Evolutionary conservation across 92 coral and sea anemone species (phyloP).

Genomic region (Blastomussa wellsi): DNA sequence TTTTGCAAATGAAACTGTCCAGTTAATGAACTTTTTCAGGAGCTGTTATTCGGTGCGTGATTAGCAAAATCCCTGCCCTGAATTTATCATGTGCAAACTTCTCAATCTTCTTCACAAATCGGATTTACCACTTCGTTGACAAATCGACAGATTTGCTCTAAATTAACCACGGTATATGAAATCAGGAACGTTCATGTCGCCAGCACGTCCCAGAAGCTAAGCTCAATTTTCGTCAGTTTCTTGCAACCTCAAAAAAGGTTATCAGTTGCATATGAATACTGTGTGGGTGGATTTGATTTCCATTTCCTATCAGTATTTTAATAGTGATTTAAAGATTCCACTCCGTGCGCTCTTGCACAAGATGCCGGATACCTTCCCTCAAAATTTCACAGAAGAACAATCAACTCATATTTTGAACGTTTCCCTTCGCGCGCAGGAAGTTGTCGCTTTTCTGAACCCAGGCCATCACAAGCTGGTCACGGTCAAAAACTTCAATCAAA

Average conservation of each 20-base stretch:
- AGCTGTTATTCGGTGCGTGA: background rate
- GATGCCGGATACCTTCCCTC: background rate
- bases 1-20: background rate
- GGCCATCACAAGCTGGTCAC: background rate
- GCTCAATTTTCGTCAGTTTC: background rate
- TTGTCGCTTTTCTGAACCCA: background rate
- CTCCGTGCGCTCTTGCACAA: background rate
- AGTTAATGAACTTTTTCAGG: background rate
- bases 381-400: background rate
- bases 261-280: background rate
- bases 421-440: background rate
- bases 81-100: background rate
- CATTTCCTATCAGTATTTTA: background rate
- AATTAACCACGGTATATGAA: background rate
- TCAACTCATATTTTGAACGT: background rate
- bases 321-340: background rate
- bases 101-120: background rate
- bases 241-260: background rate
- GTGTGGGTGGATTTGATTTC: background rate
- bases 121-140: conserved; percentile 4
- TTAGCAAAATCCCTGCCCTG: background rate
- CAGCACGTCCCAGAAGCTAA: background rate
- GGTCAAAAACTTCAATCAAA: background rate
- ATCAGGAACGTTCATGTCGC: background rate
- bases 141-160: conserved; percentile 9